phyloP scores from a whole-genome alignment of 2,797 vertebrate genomes.

The Clarias platycephalus region DNA sequence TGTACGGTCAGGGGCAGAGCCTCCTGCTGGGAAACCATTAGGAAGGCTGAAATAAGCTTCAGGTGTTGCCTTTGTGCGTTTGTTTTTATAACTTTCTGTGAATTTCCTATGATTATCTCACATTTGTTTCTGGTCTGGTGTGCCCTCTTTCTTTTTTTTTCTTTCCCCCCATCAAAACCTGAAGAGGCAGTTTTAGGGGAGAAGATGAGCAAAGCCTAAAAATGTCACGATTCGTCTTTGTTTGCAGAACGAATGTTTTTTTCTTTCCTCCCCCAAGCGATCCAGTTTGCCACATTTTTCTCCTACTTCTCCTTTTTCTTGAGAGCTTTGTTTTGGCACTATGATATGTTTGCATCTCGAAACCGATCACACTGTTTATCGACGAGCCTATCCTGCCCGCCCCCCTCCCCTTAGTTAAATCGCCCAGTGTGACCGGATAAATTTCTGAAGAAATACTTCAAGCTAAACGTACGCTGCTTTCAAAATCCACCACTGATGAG shows the following conservation, averaged over 20 bases:
- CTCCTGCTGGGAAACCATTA: constrained; percentile 2
- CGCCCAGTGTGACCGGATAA: not conserved
- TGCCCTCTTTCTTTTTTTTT: too few species aligned
- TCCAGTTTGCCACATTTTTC: not conserved
- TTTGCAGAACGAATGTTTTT: not conserved
- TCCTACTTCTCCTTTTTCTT: not conserved
- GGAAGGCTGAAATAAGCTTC: not conserved
- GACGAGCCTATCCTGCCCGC: not conserved
- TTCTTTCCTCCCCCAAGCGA: not conserved
- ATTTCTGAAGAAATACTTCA: not conserved
- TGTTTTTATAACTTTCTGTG: not conserved
- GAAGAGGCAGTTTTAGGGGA: not conserved
- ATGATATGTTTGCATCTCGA: too few species aligned
- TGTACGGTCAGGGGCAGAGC: not conserved
- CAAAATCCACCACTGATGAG: not conserved
- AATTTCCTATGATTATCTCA: not conserved
- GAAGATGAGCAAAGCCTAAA: not conserved
- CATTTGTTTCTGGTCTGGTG: not conserved
- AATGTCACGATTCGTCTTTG: not conserved
- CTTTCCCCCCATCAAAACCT: too few species aligned
- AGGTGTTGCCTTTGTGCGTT: not conserved
- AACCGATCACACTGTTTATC: not conserved
- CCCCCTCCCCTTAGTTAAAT: too few species aligned
- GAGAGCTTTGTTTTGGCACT: not conserved
- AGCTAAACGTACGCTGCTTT: not conserved